phyloP scores from a whole-genome alignment of 2,888 invertebrate species.

The Leptogaster cylindrica region DNA sequence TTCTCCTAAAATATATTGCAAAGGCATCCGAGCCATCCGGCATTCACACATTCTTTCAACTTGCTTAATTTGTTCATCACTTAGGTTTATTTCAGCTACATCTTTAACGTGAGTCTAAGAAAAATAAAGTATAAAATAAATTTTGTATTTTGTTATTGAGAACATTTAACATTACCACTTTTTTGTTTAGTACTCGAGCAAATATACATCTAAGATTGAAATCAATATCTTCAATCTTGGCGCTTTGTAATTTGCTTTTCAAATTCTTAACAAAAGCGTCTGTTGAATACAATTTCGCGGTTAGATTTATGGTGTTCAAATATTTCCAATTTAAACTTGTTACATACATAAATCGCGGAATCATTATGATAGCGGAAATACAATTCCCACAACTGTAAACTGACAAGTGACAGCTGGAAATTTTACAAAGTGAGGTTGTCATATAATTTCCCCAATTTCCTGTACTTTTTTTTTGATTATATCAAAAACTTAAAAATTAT shows the following conservation, averaged over 20 bases:
- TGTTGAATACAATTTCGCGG: background rate
- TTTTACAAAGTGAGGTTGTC: no score
- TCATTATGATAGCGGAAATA: no score
- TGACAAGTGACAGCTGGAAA: no score
- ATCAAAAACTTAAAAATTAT: no score
- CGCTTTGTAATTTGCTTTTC: constrained; percentile 61
- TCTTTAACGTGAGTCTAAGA: constrained; percentile 53
- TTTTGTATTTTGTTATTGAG: background rate
- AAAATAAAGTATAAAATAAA: background rate
- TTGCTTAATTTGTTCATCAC: constrained; percentile 54
- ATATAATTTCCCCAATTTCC: no score
- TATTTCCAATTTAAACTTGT: no score
- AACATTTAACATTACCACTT: constrained; percentile 62
- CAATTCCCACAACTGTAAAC: no score
- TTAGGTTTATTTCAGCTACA: constrained; percentile 52
- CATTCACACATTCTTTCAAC: constrained; percentile 62
- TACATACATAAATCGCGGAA: no score
- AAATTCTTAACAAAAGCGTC: constrained; percentile 59
- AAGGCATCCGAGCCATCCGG: constrained; percentile 67
- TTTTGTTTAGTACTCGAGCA: constrained; percentile 64
- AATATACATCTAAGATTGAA: constrained; percentile 67
- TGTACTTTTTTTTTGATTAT: no score
- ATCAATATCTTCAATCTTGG: constrained; percentile 64
- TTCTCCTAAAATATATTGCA: constrained; percentile 74
- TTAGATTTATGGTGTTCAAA: background rate